A percentile compares a stretch with the other conserved stretches of the same genome.
phyloP scores from a whole-genome alignment of 23 tunicate genomes.

The Botrylloides violaceus region DNA sequence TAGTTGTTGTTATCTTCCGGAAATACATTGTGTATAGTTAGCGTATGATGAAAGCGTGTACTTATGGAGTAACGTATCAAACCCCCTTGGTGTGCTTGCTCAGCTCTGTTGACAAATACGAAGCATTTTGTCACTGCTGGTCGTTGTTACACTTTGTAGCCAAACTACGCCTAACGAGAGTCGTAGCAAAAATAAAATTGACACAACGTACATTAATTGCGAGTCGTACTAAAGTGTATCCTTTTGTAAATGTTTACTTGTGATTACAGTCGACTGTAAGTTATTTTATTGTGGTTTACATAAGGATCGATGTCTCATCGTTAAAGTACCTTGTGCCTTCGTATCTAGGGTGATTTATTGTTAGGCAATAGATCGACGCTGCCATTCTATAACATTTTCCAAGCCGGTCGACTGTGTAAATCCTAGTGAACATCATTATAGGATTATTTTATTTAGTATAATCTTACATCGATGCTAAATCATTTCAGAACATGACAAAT shows the following conservation, averaged over 20 bases:
- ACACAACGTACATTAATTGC: background rate
- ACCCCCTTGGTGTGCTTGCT: too few species aligned
- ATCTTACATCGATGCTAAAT: too few species aligned
- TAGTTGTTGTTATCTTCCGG: too few species aligned
- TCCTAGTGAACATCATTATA: too few species aligned
- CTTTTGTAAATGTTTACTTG: background rate
- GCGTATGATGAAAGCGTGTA: too few species aligned
- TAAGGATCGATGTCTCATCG: slow-evolving; percentile 3
- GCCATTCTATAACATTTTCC: too few species aligned
- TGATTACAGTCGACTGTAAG: slow-evolving; percentile 7
- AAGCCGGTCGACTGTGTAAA: too few species aligned
- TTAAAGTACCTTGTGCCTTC: background rate
- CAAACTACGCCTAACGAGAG: background rate
- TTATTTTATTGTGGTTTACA: background rate
- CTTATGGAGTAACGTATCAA: too few species aligned
- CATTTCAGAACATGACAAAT: too few species aligned
- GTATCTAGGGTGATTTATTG: background rate
- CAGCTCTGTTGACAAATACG: background rate
- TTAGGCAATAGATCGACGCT: too few species aligned
- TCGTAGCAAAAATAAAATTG: background rate
- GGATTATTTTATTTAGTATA: too few species aligned
- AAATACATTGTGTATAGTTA: too few species aligned
- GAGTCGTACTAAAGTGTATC: background rate
- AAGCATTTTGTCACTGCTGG: background rate
- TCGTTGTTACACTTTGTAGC: background rate